Evolutionary conservation across 2,797 vertebrate species (phyloP).

Genomic region (Microcaecilia unicolor): DNA sequence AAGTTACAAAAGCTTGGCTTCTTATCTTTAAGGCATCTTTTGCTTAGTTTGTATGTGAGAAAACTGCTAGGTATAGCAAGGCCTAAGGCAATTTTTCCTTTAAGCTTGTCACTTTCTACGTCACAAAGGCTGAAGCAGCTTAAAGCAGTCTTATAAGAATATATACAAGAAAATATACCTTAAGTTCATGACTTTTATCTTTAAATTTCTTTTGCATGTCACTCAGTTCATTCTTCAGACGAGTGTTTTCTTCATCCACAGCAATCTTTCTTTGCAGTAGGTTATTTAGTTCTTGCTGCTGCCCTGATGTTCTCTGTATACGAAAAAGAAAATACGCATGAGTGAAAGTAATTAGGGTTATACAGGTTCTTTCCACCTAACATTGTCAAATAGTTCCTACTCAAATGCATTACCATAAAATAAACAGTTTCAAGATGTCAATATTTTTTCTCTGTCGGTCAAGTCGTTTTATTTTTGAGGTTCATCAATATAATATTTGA

Average conservation of each 20-base stretch:
- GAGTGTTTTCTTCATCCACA: conserved; percentile 58
- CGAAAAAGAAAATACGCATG: conserved; percentile 5
- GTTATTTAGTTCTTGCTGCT: conserved; percentile 73
- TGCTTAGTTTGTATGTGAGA: conserved; percentile 40
- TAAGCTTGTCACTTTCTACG: conserved; percentile 62
- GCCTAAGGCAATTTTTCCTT: conserved; percentile 68
- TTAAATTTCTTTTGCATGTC: conserved; percentile 68
- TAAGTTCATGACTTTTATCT: conserved; percentile 74
- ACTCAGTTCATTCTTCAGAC: conserved; percentile 71
- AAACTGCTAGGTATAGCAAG: conserved; percentile 54
- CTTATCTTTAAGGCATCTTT: conserved; percentile 64
- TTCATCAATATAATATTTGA: too few relatives aligned
- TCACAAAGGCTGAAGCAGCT: conserved; percentile 55
- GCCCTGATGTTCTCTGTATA: conserved; percentile 56
- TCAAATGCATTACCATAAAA: too few relatives aligned
- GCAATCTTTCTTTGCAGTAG: conserved; percentile 54
- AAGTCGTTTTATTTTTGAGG: too few relatives aligned
- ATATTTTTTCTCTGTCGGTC: too few relatives aligned
- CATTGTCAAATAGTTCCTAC: too few relatives aligned
- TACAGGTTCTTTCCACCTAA: too few relatives aligned
- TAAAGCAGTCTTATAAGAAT: conserved; percentile 40
- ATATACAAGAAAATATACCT: conserved; percentile 68
- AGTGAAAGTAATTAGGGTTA: too few relatives aligned
- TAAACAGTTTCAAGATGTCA: too few relatives aligned
- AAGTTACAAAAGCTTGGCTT: conserved; percentile 73